phyloP scores from a whole-genome alignment of 1,140 invertebrate genomes.

The Drosophila serrata region DNA sequence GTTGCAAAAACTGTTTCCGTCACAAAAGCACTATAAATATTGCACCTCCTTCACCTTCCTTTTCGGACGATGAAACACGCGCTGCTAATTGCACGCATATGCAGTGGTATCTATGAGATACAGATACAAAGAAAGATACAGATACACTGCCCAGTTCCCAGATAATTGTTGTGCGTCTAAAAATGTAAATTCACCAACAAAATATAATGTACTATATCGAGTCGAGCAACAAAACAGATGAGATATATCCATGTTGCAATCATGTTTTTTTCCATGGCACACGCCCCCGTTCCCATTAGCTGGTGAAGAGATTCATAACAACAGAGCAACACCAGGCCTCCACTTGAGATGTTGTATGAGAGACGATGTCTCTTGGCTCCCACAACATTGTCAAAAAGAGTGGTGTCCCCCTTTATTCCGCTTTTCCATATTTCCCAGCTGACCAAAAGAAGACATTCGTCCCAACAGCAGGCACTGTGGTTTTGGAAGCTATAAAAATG shows the following conservation, averaged over 20 bases:
- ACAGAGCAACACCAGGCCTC: constrained; percentile 10
- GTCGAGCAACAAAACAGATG: constrained; percentile 30
- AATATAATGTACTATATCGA: constrained; percentile 1
- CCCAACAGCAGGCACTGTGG: constrained; percentile 35
- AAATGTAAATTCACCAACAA: constrained; percentile 23
- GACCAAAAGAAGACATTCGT: constrained; percentile 37
- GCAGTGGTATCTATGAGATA: constrained; percentile 12
- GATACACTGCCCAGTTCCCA: constrained; percentile 39
- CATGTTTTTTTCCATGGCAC: constrained; percentile 49
- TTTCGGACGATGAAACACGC: constrained; percentile 48
- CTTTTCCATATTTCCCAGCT: neutral
- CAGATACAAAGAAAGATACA: constrained; percentile 20
- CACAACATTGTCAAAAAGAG: constrained; percentile 45
- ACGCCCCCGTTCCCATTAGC: constrained; percentile 22
- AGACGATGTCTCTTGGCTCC: constrained; percentile 27
- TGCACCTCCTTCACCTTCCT: constrained; percentile 43
- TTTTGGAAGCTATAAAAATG: constrained; percentile 23
- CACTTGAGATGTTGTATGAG: constrained; percentile 39
- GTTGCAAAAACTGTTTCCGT: constrained; percentile 54
- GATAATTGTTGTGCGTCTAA: constrained; percentile 51
- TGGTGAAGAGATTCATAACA: constrained; percentile 31
- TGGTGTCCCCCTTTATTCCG: neutral
- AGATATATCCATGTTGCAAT: constrained; percentile 68
- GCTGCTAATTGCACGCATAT: constrained; percentile 62
- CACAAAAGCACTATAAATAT: constrained; percentile 3